Evolutionary conservation across 2,113 vertebrate genomes (phyloP), one percentile per base, ranked within the genome.

Genomic region (Siniperca chuatsi): DNA sequence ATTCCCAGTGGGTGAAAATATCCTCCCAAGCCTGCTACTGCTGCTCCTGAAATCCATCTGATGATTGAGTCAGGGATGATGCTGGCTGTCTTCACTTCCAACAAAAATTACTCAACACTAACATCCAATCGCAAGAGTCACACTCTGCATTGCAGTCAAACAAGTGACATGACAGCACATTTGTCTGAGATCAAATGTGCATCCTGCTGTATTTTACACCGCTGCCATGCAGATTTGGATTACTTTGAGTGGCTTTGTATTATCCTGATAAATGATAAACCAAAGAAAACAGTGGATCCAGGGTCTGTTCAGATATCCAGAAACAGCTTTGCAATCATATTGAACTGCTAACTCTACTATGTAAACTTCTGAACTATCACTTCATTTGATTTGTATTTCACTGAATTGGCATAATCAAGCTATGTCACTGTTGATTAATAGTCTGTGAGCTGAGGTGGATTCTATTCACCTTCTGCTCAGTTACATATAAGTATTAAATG

Each of bases 41-140:
- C 80, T 75, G 67, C 75, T 79, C 16, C 48, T 87, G 82, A 70
- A 70, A 76, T 55, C 71, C 88, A 75, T 81, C 72, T 71, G 83
- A 85, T 58, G 77, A 57, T 50, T 71, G 79, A 88, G 79, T 87
- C 84, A 68, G 55, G 62, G 75, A 87, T 60, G 80, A 84, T 37
- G 79, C 60, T 20, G 78, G 55, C 80, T 79, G 71, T 82, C 61
- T 25, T 60, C 89, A 75, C 70, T 55, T 84, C 64, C 62, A 64
- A 83, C 67, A 77, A 81, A 69, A 70, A 44, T 90, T 87, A 89
- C 79, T 90, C 91, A 81, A 79, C 84, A 46, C 85, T 84, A 78
- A 29, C 76, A 81, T 88, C 58, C 73, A 78, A 44, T 82, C 33
- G 13, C 74, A 54, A 29, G 29, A 29, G 68, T 81, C 80, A 48